Base-by-base conservation (phyloP, 2,113 vertebrate genomes). In the Pipa parva region DNA sequence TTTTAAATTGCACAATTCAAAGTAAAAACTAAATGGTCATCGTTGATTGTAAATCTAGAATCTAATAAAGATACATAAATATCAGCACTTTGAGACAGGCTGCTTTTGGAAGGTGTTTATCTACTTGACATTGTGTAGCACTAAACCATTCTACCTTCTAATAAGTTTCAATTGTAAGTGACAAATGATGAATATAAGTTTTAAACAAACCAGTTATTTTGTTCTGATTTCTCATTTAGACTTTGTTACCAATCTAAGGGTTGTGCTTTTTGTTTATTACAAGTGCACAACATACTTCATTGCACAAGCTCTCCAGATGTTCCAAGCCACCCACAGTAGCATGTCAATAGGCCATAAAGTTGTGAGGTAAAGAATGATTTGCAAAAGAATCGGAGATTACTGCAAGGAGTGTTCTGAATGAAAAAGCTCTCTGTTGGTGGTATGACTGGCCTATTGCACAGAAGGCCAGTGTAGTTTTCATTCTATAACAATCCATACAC, bases 271-370 rank as follows among this genome's bases (percentile, higher is more conserved):
- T 71, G 64, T 73, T 69, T 7, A 1, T 29, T 1, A 6, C 33
- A 60, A 63, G 57, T 63, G 60, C 63, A 55, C 67, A 68, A 72
- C 75, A 75, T 29, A 59, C 56, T 28, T 59, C 67, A 73, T 71
- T 75, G 71, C 65, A 66, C 50, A 63, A 36, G 72, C 21, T 65
- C 33, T 69, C 73, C 80, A 79, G 79, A 81, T 82, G 79, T 77
- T 83, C 73, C 46, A 26, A 83, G 59, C 74, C 79, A 83, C 75
- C 74, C 78, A 74, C 70, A 71, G 79, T 78, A 81, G 69, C 55
- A 48, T 42, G 28, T 77, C 75, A 79, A 83, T 72, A 56, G 76
- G 66, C 59, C 76, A 80, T 79, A 85, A 76, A 82, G 76, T 79
- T 77, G 77, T 75, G 73, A 81, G 51, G 12, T 56, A 59, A 73